Conservation (phyloP, 2,113 vertebrate species). For the Dascyllus trimaculatus region DNA sequence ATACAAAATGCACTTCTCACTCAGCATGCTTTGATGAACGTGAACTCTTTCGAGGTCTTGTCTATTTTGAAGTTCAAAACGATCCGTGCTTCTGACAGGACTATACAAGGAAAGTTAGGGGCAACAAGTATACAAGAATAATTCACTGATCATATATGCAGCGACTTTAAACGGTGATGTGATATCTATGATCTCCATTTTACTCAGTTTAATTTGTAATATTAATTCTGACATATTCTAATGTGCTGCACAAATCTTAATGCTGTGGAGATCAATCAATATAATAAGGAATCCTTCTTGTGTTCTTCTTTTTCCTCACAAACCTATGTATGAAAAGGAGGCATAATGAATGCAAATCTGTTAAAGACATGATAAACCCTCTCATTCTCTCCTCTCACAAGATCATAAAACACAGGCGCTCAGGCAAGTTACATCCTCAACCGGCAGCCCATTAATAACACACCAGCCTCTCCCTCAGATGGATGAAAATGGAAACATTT, state of each 20-base stretch:
- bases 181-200: no score
- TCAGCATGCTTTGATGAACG: no score
- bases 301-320: background rate
- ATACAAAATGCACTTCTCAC: no score
- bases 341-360: background rate
- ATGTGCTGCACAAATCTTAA: background rate
- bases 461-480: background rate
- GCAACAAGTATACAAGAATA: no score
- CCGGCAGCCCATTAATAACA: background rate
- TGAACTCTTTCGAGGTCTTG: no score
- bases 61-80: no score
- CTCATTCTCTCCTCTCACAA: background rate
- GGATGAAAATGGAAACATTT: background rate
- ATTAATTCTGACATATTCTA: no score
- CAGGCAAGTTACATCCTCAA: constrained; percentile 11
- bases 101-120: no score
- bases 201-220: no score
- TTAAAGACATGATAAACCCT: background rate
- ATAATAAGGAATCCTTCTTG: background rate
- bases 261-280: background rate
- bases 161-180: no score
- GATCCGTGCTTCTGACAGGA: no score
- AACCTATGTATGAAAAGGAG: background rate
- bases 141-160: no score
- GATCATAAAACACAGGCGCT: constrained; percentile 11